Percentiles rank a stretch among this genome's conserved stretches.
These are phyloP conservation scores for Apteryx owenii DNA, from an alignment of 2,113 vertebrate species.

Conservation along the genomic window DNA sequence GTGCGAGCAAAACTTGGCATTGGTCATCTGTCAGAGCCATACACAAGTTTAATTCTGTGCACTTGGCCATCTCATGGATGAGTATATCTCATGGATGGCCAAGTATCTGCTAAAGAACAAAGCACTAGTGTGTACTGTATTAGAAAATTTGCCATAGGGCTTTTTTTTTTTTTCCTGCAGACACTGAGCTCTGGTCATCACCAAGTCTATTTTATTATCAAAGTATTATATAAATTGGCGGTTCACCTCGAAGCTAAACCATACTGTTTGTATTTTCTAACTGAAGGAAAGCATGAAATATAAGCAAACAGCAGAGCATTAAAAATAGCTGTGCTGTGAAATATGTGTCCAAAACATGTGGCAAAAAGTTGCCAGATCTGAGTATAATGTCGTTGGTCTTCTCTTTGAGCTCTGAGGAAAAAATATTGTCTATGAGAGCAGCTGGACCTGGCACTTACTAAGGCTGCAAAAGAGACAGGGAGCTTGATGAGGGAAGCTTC, in stretches of 20 bases:
- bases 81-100: background rate
- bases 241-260: conserved; percentile 75
- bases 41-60: background rate
- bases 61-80: background rate
- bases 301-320: conserved; percentile 69
- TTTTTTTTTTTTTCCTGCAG: background rate
- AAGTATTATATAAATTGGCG: conserved; percentile 77
- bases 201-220: conserved; percentile 68
- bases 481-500: background rate
- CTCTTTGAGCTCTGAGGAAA: background rate
- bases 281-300: conserved; percentile 75
- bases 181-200: conserved; percentile 68
- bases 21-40: background rate
- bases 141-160: conserved; percentile 21
- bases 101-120: conserved; percentile 25
- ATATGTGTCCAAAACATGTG: conserved; percentile 58
- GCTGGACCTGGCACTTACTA: background rate
- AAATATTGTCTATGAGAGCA: background rate
- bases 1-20: background rate
- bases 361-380: conserved; percentile 31
- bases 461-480: background rate
- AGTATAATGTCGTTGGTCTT: background rate
- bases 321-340: conserved; percentile 70
- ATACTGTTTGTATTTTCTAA: conserved; percentile 76
- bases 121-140: background rate